These are phyloP conservation scores for Amphiduros pacificus DNA, from an alignment of 2,888 invertebrate genomes.

Conservation along the genomic window DNA sequence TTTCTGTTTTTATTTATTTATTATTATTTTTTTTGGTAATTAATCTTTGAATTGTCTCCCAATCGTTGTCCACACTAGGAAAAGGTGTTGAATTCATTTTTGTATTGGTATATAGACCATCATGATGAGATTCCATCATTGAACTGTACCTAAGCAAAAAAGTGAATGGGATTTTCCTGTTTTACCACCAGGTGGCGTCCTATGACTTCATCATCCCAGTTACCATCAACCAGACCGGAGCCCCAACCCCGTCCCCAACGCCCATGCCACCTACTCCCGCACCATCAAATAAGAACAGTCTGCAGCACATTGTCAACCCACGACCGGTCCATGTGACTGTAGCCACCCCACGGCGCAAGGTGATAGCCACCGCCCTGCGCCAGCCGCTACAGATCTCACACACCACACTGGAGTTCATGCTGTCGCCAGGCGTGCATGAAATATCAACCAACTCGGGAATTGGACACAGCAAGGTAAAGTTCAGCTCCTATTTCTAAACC, in stretches of 20 bases:
- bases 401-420: conserved; percentile 47
- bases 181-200: conserved; percentile 58
- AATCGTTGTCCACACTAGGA: no score
- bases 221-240: conserved; percentile 51
- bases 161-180: no score
- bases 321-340: conserved; percentile 43
- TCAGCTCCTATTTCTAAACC: no score
- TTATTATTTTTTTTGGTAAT: no score
- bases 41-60: no score
- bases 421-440: conserved; percentile 45
- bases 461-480: conserved; percentile 36
- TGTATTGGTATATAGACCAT: no score
- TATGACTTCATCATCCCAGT: conserved; percentile 58
- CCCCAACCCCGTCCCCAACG: conserved; percentile 47
- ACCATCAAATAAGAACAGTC: conserved; percentile 45
- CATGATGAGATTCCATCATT: no score
- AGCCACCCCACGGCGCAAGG: conserved; percentile 51
- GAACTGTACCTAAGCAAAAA: no score
- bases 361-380: conserved; percentile 56
- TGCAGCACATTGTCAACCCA: conserved; percentile 52
- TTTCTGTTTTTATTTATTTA: no score
- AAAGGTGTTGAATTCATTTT: neutral
- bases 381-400: conserved; percentile 54
- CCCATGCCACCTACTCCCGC: conserved; percentile 47
- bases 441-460: conserved; percentile 29